A percentile compares a stretch with the other conserved stretches of the same genome.
These are phyloP conservation scores for Cliona cf. orientalis DNA, from an alignment of 37 sponge, comb jelly and placozoan genomes.

Conservation along the genomic window DNA sequence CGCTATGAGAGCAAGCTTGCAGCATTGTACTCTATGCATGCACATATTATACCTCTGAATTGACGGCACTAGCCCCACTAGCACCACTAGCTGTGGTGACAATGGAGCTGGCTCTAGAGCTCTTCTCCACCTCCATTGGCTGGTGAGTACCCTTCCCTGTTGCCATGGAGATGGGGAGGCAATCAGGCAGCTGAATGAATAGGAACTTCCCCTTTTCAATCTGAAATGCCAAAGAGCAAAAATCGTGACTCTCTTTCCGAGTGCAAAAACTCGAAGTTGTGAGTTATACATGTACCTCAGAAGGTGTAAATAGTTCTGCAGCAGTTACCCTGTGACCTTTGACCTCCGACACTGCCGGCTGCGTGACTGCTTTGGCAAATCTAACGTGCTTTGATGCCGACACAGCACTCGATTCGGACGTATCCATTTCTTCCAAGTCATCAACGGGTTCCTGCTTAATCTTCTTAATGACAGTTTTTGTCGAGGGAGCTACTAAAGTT, in stretches of 20 bases:
- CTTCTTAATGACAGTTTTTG: neutral
- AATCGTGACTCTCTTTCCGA: too few species aligned
- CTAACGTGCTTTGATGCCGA: neutral
- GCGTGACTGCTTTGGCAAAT: neutral
- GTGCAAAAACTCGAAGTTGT: neutral
- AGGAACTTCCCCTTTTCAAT: slow-evolving; percentile 42
- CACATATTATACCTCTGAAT: too few species aligned
- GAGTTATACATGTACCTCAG: neutral
- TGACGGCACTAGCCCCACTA: too few species aligned
- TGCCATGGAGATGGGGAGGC: slow-evolving; percentile 25
- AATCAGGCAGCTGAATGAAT: slow-evolving; percentile 69
- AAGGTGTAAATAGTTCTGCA: slow-evolving; percentile 40
- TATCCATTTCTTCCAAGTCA: neutral
- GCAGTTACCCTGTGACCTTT: slow-evolving; percentile 10
- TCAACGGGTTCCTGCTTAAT: neutral
- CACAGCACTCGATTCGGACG: neutral
- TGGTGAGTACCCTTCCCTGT: neutral
- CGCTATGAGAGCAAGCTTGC: too few species aligned
- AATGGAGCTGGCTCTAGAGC: too few species aligned
- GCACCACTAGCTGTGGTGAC: too few species aligned
- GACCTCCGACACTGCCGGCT: neutral
- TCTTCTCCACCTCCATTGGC: too few species aligned
- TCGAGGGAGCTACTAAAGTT: neutral
- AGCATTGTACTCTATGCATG: too few species aligned
- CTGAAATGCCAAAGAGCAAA: too few species aligned